These are phyloP conservation scores for Halcyon smyrnensis DNA, from an alignment of 2,797 vertebrate genomes.

Conservation along the genomic window DNA sequence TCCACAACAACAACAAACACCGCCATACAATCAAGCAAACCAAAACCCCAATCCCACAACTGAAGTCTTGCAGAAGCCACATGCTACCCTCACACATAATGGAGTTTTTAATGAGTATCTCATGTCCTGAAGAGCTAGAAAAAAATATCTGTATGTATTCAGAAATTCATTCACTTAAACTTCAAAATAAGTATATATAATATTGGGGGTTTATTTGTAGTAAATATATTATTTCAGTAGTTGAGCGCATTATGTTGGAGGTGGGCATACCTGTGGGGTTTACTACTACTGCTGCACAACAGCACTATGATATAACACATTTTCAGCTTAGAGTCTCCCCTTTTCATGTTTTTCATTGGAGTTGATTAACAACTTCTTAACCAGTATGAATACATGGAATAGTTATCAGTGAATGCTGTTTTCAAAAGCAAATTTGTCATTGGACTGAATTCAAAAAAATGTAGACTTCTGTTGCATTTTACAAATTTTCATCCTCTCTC, in stretches of 20 bases:
- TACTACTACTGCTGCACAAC: background rate
- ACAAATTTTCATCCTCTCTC: background rate
- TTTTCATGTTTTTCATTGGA: background rate
- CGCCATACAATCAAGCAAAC: background rate
- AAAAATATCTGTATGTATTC: background rate
- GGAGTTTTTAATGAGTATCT: background rate
- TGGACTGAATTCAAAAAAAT: background rate
- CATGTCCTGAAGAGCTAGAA: background rate
- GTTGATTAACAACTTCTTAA: background rate
- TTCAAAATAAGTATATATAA: background rate
- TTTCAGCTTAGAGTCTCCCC: background rate
- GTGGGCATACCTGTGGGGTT: background rate
- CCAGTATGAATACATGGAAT: background rate
- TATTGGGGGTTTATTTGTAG: rapidly evolving
- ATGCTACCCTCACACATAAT: background rate
- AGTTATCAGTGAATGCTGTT: background rate
- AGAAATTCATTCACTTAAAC: background rate
- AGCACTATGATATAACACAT: background rate
- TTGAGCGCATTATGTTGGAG: background rate
- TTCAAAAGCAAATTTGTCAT: background rate
- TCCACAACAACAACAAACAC: background rate
- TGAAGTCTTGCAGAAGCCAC: background rate
- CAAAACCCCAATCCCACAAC: rapidly evolving
- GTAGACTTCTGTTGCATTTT: background rate
- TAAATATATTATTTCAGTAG: background rate